These are phyloP conservation scores for Tragelaphus imberbis DNA, from an alignment of 2,113 vertebrate genomes.

Conservation along the genomic window DNA sequence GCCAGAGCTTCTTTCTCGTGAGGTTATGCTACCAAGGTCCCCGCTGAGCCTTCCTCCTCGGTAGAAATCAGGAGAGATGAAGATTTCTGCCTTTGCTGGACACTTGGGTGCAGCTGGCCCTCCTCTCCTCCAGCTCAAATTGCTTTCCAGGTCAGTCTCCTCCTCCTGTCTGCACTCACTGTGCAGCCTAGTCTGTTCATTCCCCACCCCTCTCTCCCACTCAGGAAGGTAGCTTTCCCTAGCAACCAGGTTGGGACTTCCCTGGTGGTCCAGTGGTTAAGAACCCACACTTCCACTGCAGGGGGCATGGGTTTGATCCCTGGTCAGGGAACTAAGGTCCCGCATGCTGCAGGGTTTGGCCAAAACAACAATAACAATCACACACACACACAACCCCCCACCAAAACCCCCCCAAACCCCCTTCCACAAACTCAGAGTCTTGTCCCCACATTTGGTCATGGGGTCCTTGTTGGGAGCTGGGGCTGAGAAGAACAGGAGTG, in stretches of 20 bases:
- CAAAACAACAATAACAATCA: neutral
- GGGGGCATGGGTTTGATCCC: neutral
- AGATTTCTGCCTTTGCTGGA: neutral
- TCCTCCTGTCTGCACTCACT: neutral
- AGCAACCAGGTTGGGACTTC: neutral
- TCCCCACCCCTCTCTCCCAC: neutral
- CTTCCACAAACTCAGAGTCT: neutral
- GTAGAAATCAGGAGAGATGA: neutral
- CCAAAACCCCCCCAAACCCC: neutral
- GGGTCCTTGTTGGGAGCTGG: neutral
- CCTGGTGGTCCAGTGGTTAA: neutral
- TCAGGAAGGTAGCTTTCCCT: neutral
- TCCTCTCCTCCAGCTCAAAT: neutral
- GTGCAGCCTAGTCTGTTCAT: neutral
- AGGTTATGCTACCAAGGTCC: neutral
- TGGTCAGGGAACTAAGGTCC: neutral
- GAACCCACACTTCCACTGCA: neutral
- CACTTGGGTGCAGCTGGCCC: neutral
- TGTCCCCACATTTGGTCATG: neutral
- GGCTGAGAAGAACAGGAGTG: neutral
- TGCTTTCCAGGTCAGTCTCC: neutral
- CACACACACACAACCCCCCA: neutral
- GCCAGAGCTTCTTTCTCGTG: neutral
- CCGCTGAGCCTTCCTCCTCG: neutral
- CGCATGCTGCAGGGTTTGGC: neutral